A percentile compares a stretch with the other conserved stretches of the same genome.
These are phyloP conservation scores for Chymomyza amoena DNA, from an alignment of 2,888 invertebrate species.

Conservation along the genomic window DNA sequence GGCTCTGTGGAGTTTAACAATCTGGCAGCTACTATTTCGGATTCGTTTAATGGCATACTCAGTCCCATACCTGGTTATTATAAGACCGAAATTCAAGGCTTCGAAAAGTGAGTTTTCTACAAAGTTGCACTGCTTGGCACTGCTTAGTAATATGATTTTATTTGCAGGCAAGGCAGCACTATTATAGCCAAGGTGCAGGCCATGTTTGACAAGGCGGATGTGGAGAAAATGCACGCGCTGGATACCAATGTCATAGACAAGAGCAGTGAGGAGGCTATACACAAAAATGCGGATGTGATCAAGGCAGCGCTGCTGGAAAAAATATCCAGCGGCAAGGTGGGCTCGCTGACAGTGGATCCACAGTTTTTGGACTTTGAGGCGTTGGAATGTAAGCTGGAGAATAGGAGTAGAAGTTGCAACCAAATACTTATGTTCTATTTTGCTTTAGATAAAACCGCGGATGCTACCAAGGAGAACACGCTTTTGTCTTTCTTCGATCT, in stretches of 20 bases:
- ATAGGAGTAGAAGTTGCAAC: not conserved
- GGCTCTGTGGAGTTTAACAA: constrained; percentile 87
- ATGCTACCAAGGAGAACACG: constrained; percentile 76
- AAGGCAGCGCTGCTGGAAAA: constrained; percentile 85
- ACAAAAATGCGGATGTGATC: constrained; percentile 72
- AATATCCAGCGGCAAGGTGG: constrained; percentile 86
- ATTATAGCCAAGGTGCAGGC: constrained; percentile 88
- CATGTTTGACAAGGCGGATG: constrained; percentile 85
- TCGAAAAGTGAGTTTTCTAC: constrained; percentile 82
- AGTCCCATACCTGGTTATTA: constrained; percentile 86
- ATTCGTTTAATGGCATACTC: constrained; percentile 83
- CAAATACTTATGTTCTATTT: not conserved
- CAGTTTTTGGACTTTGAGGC: constrained; percentile 87
- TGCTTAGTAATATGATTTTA: constrained; percentile 15
- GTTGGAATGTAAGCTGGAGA: constrained; percentile 82
- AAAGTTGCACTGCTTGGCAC: constrained; percentile 4
- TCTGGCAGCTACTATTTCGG: constrained; percentile 83
- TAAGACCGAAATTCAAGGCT: constrained; percentile 84
- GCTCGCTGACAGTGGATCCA: constrained; percentile 89
- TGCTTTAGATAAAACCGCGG: constrained; percentile 63
- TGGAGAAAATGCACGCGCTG: constrained; percentile 82
- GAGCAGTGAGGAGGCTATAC: constrained; percentile 46
- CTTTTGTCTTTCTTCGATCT: constrained; percentile 82
- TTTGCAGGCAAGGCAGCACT: constrained; percentile 81
- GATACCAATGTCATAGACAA: constrained; percentile 57